Evolutionary conservation across 1,140 invertebrate genomes (phyloP).

Genomic region (Ectropis grisescens): DNA sequence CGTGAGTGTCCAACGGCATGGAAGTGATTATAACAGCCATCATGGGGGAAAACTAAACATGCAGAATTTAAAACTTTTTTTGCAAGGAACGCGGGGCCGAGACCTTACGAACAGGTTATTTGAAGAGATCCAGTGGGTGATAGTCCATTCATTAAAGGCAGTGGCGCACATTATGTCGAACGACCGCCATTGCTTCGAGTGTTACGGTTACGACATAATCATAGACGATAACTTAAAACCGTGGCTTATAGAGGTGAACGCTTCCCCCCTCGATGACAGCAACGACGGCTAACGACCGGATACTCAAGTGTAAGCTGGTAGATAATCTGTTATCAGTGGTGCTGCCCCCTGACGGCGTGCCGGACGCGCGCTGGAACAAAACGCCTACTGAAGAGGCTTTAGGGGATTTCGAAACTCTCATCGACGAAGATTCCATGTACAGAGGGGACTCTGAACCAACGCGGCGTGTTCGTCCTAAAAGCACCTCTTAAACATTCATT

Average conservation of each 20-base stretch:
- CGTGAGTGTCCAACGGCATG: conserved; percentile 85
- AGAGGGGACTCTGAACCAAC: conserved; percentile 60
- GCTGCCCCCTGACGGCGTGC: conserved; percentile 87
- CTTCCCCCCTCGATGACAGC: conserved; percentile 93
- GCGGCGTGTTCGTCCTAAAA: no score
- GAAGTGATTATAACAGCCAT: conserved; percentile 92
- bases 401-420: conserved; percentile 90
- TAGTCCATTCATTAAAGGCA: conserved; percentile 85
- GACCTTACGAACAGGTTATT: conserved; percentile 86
- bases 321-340: conserved; percentile 94
- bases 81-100: conserved; percentile 92
- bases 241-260: conserved; percentile 93
- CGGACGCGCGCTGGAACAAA: conserved; percentile 93
- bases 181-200: conserved; percentile 87
- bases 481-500: no score
- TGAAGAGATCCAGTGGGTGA: conserved; percentile 88
- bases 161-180: conserved; percentile 86
- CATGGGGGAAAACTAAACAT: conserved; percentile 96
- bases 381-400: conserved; percentile 81
- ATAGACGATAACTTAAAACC: conserved; percentile 87
- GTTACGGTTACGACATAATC: conserved; percentile 92
- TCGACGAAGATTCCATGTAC: conserved; percentile 83
- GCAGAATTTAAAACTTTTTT: conserved; percentile 88
- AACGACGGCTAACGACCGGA: conserved; percentile 94
- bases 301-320: conserved; percentile 95